Evolutionary conservation across 2,797 vertebrate species (phyloP).

Genomic region (Pelochelys cantorii): DNA sequence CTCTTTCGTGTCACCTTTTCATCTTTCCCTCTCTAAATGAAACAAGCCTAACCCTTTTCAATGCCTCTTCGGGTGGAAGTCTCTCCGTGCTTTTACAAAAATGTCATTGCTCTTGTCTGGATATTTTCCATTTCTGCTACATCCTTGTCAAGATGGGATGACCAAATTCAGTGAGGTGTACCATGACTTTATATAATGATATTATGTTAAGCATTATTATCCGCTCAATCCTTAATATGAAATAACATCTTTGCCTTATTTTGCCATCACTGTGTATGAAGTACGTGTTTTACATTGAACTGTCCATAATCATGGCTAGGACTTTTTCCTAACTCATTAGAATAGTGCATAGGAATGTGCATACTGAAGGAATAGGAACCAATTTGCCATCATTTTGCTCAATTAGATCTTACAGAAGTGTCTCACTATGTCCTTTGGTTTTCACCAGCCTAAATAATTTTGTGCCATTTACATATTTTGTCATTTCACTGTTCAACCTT

Average conservation of each 20-base stretch:
- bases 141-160: not conserved
- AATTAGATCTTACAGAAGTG: conserved; percentile 22
- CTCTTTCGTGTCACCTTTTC: not conserved
- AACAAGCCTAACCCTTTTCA: not conserved
- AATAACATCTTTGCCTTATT: conserved; percentile 4
- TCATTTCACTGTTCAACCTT: not conserved
- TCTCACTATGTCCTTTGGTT: conserved; percentile 10
- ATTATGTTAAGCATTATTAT: not conserved
- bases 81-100: not conserved
- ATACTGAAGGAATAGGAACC: not conserved
- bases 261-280: not conserved
- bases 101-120: not conserved
- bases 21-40: not conserved
- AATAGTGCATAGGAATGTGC: not conserved
- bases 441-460: not conserved
- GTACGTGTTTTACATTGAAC: not conserved
- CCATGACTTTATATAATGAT: not conserved
- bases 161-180: not conserved
- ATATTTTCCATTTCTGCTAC: conserved; percentile 14
- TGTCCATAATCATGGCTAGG: not conserved
- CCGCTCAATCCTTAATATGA: not conserved
- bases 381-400: conserved; percentile 38
- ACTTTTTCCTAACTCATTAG: not conserved
- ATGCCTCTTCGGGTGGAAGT: not conserved
- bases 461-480: not conserved